A percentile compares a stretch with the other conserved stretches of the same genome.
phyloP scores from a whole-genome alignment of 2,113 vertebrate genomes.

The Amazona guildingii region DNA sequence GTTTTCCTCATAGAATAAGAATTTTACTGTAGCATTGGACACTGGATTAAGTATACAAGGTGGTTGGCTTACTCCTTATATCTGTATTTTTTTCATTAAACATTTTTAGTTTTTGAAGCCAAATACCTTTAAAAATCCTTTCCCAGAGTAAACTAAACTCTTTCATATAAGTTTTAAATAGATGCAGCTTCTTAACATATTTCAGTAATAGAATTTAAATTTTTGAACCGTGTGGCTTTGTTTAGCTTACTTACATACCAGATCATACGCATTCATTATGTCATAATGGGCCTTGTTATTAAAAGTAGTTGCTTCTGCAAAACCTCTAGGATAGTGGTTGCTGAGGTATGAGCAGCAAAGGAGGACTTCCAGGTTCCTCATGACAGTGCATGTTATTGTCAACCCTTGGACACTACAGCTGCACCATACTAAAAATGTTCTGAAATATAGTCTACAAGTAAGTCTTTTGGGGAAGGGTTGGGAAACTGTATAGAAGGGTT shows the following conservation, averaged over 20 bases:
- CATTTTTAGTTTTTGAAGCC: background rate
- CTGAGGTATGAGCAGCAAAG: constrained; percentile 65
- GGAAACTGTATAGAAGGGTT: constrained; percentile 70
- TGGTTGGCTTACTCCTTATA: constrained; percentile 13
- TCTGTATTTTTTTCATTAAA: background rate
- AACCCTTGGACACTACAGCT: constrained; percentile 74
- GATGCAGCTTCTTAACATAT: constrained; percentile 54
- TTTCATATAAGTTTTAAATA: constrained; percentile 59
- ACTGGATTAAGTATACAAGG: constrained; percentile 5
- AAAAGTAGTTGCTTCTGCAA: constrained; percentile 69
- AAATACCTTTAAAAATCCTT: constrained; percentile 18
- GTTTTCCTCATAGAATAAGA: constrained; percentile 28
- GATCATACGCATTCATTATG: constrained; percentile 43
- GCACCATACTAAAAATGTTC: constrained; percentile 69
- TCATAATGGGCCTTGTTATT: constrained; percentile 66
- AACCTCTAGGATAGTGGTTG: constrained; percentile 66
- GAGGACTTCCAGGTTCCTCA: constrained; percentile 53
- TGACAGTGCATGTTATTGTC: constrained; percentile 74
- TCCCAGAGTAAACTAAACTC: constrained; percentile 61
- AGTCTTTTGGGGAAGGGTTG: constrained; percentile 66
- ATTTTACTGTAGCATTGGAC: background rate
- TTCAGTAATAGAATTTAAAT: constrained; percentile 52
- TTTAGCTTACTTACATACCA: constrained; percentile 52
- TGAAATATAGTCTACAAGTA: constrained; percentile 68
- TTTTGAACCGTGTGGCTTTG: constrained; percentile 49